Base-by-base conservation (phyloP, 64 coral and sea anemone genomes). In the Stichodactyla helianthus region DNA sequence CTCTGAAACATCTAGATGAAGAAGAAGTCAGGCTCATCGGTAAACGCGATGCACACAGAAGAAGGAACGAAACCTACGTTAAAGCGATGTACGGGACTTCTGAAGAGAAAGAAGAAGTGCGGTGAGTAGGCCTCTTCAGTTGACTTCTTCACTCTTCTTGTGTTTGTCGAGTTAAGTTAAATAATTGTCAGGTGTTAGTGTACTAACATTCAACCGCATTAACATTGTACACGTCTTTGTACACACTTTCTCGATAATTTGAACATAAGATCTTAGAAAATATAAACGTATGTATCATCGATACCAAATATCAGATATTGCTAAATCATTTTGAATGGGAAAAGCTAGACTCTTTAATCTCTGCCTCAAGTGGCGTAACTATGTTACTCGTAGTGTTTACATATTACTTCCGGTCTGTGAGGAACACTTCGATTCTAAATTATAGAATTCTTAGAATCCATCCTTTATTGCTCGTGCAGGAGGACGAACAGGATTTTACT, bases 61-160 rank as follows among this genome's bases (percentile, higher is more conserved):
- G 14, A 19, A 51, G 94, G 56, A 89, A 97, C 59, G 78, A 93
- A 19, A 11, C 7, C 10, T 97, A 97, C n/a, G 85, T 93, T 6
- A 97, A 90, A 60, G 53, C 91, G 11, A 90, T 97, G 94, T 97
- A 97, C 85, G 94, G 94, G 1, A 56, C 78, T 55, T 68, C 88
- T 6, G 5, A 16, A 13, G 94, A 93, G 51, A 97, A 90, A 77
- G 94, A 97, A 77, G 85, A 93, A 93, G 94, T 97, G 13, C 91
- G 89, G 94, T 97, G 17, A 85, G 88, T 58, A 56, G 35, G 25
- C 53, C 54, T 50, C 53, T 63, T 44, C 1, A 44, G 35, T 2
- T 54, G 7, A 82, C 6, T 82, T 82, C 79, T 82, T 82, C 22
- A 74, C 68, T 74, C 27, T 74, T 74, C 25, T 74, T 31, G n/a